Percentiles rank a stretch among this genome's conserved stretches.
These are phyloP conservation scores for Corapipo altera DNA, from an alignment of 2,113 vertebrate genomes.

Conservation along the genomic window DNA sequence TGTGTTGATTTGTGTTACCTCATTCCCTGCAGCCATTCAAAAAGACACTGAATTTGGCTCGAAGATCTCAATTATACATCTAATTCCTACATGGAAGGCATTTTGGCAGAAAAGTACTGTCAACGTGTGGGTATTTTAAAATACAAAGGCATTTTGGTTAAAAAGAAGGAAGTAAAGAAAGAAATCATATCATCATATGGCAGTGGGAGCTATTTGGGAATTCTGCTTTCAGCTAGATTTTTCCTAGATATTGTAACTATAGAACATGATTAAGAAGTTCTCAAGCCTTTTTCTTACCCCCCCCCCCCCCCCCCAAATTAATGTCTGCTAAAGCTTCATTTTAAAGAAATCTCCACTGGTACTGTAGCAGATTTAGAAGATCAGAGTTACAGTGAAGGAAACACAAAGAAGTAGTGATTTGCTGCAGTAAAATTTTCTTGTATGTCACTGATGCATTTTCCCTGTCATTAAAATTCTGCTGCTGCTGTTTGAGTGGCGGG, in stretches of 20 bases:
- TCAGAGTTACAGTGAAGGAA: background rate
- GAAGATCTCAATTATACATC: background rate
- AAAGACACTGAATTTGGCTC: background rate
- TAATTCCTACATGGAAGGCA: conserved; percentile 15
- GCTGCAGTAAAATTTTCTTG: background rate
- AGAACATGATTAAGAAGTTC: background rate
- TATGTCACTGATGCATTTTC: background rate
- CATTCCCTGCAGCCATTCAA: background rate
- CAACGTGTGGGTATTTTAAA: background rate
- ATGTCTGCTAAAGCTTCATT: background rate
- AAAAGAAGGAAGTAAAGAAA: background rate
- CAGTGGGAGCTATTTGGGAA: background rate
- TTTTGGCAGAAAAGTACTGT: background rate
- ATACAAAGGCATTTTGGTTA: background rate
- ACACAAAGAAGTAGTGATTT: background rate
- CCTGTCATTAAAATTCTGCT: conserved; percentile 5
- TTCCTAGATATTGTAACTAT: background rate
- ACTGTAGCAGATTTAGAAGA: background rate
- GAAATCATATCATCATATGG: background rate
- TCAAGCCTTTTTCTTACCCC: background rate
- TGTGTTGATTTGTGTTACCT: background rate
- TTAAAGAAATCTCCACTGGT: background rate
- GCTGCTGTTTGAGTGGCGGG: background rate
- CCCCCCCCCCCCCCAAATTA: background rate
- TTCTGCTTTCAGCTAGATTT: background rate